Percentiles rank a stretch among this genome's conserved stretches.
Conservation (phyloP, 2,113 vertebrate species). For the Ginglymostoma cirratum region DNA sequence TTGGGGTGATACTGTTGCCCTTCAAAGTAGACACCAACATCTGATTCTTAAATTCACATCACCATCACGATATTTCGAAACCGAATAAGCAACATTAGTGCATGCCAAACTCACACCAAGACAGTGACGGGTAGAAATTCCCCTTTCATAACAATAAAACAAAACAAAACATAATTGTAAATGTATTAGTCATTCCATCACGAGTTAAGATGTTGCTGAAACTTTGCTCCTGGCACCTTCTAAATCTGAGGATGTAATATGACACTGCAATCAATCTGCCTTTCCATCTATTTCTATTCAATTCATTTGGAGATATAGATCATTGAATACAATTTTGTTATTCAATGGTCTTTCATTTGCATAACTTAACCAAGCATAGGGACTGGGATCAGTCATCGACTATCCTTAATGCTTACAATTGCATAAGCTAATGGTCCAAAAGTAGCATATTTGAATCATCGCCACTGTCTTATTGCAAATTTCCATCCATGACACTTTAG, state of each 20-base stretch:
- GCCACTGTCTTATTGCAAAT: neutral
- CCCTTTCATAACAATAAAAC: neutral
- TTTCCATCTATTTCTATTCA: neutral
- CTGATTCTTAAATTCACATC: neutral
- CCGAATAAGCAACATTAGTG: neutral
- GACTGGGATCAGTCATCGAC: neutral
- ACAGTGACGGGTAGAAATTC: neutral
- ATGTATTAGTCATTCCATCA: neutral
- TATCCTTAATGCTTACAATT: neutral
- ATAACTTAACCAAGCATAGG: slow-evolving; percentile 11
- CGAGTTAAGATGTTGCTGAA: neutral
- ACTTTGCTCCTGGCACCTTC: neutral
- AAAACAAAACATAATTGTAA: neutral
- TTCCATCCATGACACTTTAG: slow-evolving; percentile 4
- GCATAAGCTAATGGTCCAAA: slow-evolving; percentile 19
- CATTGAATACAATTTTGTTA: slow-evolving; percentile 26
- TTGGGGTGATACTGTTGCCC: neutral
- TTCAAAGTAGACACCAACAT: neutral
- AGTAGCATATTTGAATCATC: slow-evolving; percentile 18
- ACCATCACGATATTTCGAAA: neutral
- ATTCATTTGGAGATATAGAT: slow-evolving; percentile 18
- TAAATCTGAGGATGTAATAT: neutral
- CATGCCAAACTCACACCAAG: neutral
- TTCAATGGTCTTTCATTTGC: slow-evolving; percentile 28
- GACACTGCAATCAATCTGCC: neutral